These are phyloP conservation scores for Lethocerus indicus DNA, from an alignment of 1,140 invertebrate genomes.

Conservation along the genomic window DNA sequence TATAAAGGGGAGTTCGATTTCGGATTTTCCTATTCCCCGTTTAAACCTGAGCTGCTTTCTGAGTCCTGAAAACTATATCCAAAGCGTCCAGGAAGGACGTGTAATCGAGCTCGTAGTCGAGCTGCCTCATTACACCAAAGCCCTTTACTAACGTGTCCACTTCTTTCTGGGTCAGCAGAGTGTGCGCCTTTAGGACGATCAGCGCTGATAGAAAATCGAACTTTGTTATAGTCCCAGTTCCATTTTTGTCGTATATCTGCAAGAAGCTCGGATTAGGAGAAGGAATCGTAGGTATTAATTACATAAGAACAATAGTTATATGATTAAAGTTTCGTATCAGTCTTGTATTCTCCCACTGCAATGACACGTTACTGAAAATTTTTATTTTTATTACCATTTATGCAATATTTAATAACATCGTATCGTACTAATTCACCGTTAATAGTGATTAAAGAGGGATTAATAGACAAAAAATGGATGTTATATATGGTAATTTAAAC, in stretches of 20 bases:
- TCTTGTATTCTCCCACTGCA: not conserved
- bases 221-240: not conserved
- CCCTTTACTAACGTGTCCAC: slow-evolving; percentile 1
- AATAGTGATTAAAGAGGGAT: too few relatives aligned
- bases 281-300: not conserved
- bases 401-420: not conserved
- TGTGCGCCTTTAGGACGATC: not conserved
- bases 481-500: too few relatives aligned
- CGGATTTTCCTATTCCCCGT: too few relatives aligned
- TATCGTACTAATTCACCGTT: not conserved
- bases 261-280: too few relatives aligned
- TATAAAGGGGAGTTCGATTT: too few relatives aligned
- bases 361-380: not conserved
- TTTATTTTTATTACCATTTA: not conserved
- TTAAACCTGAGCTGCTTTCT: slow-evolving; percentile 3
- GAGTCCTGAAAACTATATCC: slow-evolving; percentile 1
- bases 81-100: slow-evolving; percentile 4
- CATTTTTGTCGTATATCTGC: not conserved
- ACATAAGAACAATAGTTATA: not conserved
- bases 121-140: not conserved
- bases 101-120: not conserved
- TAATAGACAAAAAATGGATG: too few relatives aligned
- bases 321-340: not conserved
- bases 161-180: not conserved
- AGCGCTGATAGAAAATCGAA: not conserved